These are phyloP conservation scores for Phaetusa simplex DNA, from an alignment of 2,113 vertebrate genomes.

Conservation along the genomic window DNA sequence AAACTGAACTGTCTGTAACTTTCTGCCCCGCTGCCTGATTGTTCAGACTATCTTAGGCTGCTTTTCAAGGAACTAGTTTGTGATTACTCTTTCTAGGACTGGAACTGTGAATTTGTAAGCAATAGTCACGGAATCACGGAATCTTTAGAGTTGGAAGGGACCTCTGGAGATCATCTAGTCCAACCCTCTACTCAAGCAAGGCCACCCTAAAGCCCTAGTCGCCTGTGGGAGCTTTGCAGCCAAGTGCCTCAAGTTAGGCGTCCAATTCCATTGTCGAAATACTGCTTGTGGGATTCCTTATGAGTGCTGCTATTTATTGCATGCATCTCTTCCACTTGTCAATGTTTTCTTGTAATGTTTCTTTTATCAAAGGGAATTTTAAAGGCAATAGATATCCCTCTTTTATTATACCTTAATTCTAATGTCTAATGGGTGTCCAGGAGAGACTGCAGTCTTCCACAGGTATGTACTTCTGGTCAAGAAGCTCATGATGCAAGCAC, in stretches of 20 bases:
- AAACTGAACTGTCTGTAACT: background rate
- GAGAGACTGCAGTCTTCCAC: background rate
- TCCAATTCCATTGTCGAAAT: fast-evolving
- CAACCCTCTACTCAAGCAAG: too few species aligned
- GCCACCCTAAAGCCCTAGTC: too few species aligned
- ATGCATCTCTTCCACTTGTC: background rate
- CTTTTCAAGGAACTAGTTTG: background rate
- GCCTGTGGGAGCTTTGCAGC: background rate
- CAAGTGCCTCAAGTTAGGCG: background rate
- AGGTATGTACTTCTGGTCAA: background rate
- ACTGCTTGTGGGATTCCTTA: background rate
- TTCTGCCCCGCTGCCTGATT: background rate
- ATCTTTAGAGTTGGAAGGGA: too few species aligned
- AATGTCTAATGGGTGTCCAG: background rate
- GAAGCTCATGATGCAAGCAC: background rate
- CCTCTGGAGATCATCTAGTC: too few species aligned
- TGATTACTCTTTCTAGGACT: background rate
- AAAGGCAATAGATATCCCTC: background rate
- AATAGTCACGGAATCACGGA: too few species aligned
- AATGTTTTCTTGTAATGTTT: background rate
- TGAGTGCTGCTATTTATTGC: background rate
- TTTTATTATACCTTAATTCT: background rate
- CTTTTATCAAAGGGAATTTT: background rate
- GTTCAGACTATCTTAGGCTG: background rate
- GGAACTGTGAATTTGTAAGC: background rate